Evolutionary conservation across 1,140 invertebrate genomes (phyloP).

Genomic region (Zaprionus davidi): DNA sequence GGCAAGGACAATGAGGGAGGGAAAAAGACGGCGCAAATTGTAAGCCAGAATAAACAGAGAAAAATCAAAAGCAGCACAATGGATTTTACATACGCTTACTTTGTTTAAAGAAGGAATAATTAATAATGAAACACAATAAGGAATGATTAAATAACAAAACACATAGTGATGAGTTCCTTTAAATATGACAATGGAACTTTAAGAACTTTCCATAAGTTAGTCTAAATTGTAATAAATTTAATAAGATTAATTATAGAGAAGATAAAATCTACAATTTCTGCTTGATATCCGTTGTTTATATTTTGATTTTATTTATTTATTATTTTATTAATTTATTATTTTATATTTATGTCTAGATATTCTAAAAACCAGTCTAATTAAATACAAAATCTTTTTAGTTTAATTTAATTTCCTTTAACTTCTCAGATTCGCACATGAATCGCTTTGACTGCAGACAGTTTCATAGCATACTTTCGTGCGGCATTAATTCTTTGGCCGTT

Average conservation of each 20-base stretch:
- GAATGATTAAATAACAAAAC: too few species aligned
- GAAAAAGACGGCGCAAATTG: slow-evolving; percentile 20
- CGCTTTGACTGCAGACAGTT: not conserved
- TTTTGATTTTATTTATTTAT: too few species aligned
- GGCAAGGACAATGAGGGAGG: slow-evolving; percentile 46
- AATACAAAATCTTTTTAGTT: too few species aligned
- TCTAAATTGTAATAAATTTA: too few species aligned
- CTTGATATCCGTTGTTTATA: not conserved
- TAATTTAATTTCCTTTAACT: too few species aligned
- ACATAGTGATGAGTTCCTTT: too few species aligned
- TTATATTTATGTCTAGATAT: too few species aligned
- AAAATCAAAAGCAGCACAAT: slow-evolving; percentile 37
- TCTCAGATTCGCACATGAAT: not conserved
- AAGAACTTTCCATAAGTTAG: too few species aligned
- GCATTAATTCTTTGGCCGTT: not conserved
- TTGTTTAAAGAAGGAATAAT: not conserved
- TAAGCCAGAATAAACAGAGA: slow-evolving; percentile 50
- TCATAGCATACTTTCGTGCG: not conserved
- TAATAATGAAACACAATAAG: not conserved
- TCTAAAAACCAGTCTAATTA: too few species aligned
- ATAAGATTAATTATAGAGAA: not conserved
- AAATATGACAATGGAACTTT: too few species aligned
- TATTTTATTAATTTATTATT: too few species aligned
- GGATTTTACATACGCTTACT: slow-evolving; percentile 51
- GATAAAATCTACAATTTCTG: not conserved